Base-by-base conservation (phyloP, 2,797 vertebrate species). In the Setipinna tenuifilis region DNA sequence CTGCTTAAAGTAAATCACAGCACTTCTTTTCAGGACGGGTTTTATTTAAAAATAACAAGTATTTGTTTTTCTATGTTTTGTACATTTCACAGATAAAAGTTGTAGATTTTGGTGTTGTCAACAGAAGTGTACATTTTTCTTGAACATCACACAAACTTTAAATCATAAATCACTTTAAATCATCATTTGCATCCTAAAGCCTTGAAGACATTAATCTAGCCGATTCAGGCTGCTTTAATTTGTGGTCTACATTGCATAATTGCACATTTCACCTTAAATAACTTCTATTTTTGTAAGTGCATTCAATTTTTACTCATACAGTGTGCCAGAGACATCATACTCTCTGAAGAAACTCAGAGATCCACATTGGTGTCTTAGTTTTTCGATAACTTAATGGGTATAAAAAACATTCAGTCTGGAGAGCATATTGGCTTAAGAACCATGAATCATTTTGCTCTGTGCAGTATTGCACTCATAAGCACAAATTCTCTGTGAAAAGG, bases 281-380 rank as follows among this genome's bases (percentile, higher is more conserved):
- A 41, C 71, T 25, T 44, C 28, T 71, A 16, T 19, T 2, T 78
- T 78, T 78, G 31, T 78, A 78, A 78, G 71, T 78, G 71, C 71
- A n/a, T 78, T 75, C 41, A 0, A 9, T 28, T 78, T 44, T 41
- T 35, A 78, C 17, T 59, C 58, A 54, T 12, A 54, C 6, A 31
- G 65, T 71, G 65, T 35, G 14, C 7, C 25, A 78, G 19, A 21
- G 19, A 78, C 35, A 44, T 31, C 31, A 7, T 78, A 44, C 31
- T 44, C 31, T 44, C 28, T 71, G 16, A 41, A 10, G 17, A 78
- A 21, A 78, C 17, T 41, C 16, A 44, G 71, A 59, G 58, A 44
- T 78, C 71, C 31, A 41, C 28, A 17, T 28, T 65, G 25, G 61
- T 31, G 62, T 75, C 28, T 28, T 35, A 31, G 25, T 28, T 71